Percentiles rank a stretch among this genome's conserved stretches.
Evolutionary conservation across 2,797 vertebrate genomes (phyloP).

Genomic region (Avahi laniger): DNA sequence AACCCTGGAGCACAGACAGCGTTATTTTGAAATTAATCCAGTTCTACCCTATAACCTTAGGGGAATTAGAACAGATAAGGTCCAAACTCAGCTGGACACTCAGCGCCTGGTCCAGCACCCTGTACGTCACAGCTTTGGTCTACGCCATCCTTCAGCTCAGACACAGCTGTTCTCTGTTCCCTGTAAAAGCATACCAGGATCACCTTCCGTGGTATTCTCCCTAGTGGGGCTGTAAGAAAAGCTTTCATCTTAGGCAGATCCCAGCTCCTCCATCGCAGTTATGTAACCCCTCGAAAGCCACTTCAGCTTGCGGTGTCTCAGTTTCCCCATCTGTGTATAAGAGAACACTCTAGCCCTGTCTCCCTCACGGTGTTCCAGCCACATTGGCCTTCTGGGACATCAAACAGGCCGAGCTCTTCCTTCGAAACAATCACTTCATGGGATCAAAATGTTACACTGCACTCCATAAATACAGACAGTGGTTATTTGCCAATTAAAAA

Average conservation of each 20-base stretch:
- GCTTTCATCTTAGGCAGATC: not conserved
- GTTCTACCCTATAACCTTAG: not conserved
- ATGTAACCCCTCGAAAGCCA: fast-evolving
- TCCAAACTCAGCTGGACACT: not conserved
- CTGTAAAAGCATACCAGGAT: not conserved
- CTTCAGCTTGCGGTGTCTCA: fast-evolving
- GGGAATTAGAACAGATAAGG: slow-evolving; percentile 2
- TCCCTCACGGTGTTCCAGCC: not conserved
- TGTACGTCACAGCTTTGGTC: not conserved
- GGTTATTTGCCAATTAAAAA: not conserved
- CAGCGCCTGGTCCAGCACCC: not conserved
- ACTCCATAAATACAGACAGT: not conserved
- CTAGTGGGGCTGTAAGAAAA: not conserved
- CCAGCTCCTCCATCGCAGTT: not conserved
- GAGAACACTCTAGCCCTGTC: fast-evolving
- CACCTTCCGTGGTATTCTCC: fast-evolving
- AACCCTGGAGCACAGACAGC: slow-evolving; percentile 16
- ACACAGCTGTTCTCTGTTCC: not conserved
- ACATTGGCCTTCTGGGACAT: not conserved
- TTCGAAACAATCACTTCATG: not conserved
- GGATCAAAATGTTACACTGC: not conserved
- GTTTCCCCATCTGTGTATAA: not conserved
- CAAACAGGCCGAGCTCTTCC: not conserved
- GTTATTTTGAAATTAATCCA: slow-evolving; percentile 55
- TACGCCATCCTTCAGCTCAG: not conserved